Conservation (phyloP, 2,888 invertebrate genomes). For the Crioceris asparagi region DNA sequence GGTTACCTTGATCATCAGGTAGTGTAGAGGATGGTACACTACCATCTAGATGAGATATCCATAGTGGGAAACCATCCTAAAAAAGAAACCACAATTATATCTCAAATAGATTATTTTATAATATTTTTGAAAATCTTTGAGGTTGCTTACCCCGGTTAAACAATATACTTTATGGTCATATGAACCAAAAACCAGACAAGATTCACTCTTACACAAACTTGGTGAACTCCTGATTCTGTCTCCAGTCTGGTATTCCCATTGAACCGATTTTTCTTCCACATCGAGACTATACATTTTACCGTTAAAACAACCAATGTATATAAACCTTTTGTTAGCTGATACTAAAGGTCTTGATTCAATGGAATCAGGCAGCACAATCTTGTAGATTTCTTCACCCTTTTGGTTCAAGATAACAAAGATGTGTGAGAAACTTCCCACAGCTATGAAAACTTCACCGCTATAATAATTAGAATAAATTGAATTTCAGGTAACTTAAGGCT, state of each 20-base stretch:
- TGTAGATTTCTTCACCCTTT: slow-evolving; percentile 43
- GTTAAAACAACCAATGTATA: slow-evolving; percentile 70
- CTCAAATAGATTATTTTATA: background rate
- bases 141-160: slow-evolving; percentile 42
- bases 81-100: no score
- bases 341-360: slow-evolving; percentile 51
- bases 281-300: slow-evolving; percentile 58
- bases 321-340: slow-evolving; percentile 36
- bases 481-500: slow-evolving; percentile 16
- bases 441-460: slow-evolving; percentile 32
- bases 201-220: slow-evolving; percentile 32
- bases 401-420: slow-evolving; percentile 49
- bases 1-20: slow-evolving; percentile 34
- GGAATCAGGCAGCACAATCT: slow-evolving; percentile 49
- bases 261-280: slow-evolving; percentile 41
- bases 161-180: slow-evolving; percentile 60
- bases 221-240: slow-evolving; percentile 58
- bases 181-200: slow-evolving; percentile 53
- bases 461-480: no score
- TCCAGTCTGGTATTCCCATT: slow-evolving; percentile 52
- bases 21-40: slow-evolving; percentile 43
- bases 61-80: slow-evolving; percentile 41
- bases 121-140: background rate
- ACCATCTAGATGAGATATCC: slow-evolving; percentile 35
- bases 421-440: slow-evolving; percentile 67